Conservation (phyloP, 2,797 vertebrate genomes). For the Notolepis coatsorum region DNA sequence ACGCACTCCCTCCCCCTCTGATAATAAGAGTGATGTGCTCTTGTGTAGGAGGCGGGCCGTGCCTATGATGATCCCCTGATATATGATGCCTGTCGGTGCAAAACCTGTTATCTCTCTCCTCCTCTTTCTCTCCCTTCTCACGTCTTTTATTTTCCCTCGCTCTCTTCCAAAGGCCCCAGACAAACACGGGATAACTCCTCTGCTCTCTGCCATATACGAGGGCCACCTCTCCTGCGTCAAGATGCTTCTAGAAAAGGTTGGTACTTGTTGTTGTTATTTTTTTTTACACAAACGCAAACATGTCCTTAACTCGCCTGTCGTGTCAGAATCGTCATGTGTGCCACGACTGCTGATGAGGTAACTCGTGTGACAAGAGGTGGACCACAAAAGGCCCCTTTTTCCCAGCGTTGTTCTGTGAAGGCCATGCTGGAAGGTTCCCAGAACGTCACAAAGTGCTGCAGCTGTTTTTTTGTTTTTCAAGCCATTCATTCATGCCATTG, state of each 20-base stretch:
- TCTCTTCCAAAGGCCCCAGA: conserved; percentile 86
- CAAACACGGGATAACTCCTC: conserved; percentile 93
- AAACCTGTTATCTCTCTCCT: neutral
- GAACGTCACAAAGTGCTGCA: conserved; percentile 20
- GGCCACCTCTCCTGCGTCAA: conserved; percentile 89
- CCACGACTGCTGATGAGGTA: conserved; percentile 69
- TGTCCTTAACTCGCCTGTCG: conserved; percentile 31
- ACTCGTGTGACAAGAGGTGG: conserved; percentile 46
- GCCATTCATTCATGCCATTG: conserved; percentile 29
- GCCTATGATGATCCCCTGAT: conserved; percentile 12
- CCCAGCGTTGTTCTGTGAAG: conserved; percentile 39
- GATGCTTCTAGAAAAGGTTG: conserved; percentile 95
- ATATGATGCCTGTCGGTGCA: conserved; percentile 1
- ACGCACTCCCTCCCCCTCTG: conserved; percentile 10
- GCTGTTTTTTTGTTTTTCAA: conserved; percentile 45
- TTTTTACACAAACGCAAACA: too few species aligned
- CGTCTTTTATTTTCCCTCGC: neutral
- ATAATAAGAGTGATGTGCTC: conserved; percentile 13
- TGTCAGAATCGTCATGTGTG: conserved; percentile 35
- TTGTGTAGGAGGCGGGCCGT: neutral
- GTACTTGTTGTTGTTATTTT: conserved; percentile 29
- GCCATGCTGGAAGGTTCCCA: conserved; percentile 69
- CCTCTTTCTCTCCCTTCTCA: neutral
- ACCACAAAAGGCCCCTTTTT: conserved; percentile 56
- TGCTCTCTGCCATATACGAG: conserved; percentile 91